Evolutionary conservation across 2,113 vertebrate species (phyloP).

Genomic region (Steatornis caripensis): DNA sequence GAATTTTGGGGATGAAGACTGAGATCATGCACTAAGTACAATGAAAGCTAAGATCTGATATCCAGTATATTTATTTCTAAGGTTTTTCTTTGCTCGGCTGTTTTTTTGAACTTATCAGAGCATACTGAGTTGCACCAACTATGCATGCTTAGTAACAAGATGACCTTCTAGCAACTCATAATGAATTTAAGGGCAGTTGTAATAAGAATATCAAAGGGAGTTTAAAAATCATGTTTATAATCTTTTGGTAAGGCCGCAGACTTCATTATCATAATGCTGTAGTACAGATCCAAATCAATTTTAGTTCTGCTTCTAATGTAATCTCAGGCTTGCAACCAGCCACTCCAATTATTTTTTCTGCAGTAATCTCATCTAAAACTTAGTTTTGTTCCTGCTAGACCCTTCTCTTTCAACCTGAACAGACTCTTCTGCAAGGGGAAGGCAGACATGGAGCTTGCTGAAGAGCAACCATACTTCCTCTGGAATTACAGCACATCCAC

Average conservation of each 20-base stretch:
- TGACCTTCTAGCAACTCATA: background rate
- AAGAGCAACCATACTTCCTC: background rate
- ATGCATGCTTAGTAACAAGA: background rate
- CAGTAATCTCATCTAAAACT: background rate
- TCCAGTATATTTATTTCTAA: background rate
- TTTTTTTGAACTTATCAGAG: background rate
- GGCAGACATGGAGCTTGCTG: background rate
- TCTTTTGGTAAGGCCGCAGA: background rate
- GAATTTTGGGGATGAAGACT: background rate
- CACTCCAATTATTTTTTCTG: background rate
- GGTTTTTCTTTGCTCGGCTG: background rate
- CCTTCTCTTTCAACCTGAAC: background rate
- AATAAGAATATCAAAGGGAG: background rate
- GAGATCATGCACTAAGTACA: background rate
- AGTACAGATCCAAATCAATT: background rate
- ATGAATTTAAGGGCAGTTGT: constrained; percentile 8
- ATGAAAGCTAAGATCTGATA: background rate
- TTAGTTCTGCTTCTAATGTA: background rate
- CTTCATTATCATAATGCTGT: constrained; percentile 12
- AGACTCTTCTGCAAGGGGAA: background rate
- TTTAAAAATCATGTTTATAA: background rate
- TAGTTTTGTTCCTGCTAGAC: background rate
- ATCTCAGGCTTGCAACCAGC: background rate
- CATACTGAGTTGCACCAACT: background rate
- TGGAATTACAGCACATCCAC: background rate